phyloP scores from a whole-genome alignment of 2,797 vertebrate genomes.

The Diplodus puntazzo region DNA sequence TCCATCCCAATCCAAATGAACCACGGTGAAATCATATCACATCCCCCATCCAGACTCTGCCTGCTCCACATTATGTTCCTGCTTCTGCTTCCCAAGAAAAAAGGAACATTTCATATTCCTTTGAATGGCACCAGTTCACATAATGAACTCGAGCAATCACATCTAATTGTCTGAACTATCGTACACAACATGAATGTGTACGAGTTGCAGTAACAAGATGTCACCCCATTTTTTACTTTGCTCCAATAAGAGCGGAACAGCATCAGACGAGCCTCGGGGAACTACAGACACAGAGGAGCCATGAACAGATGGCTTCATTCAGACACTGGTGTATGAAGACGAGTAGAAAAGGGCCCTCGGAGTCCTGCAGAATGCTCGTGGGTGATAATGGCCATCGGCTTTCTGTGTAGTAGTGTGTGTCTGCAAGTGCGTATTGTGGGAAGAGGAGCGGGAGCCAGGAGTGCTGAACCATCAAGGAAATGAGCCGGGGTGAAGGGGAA shows the following conservation, averaged over 20 bases:
- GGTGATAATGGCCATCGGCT: constrained; percentile 56
- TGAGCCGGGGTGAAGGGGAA: constrained; percentile 38
- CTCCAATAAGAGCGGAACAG: neutral
- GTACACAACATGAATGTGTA: neutral
- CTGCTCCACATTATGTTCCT: neutral
- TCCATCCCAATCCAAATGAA: neutral
- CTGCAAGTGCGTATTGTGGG: constrained; percentile 10
- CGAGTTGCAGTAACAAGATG: neutral
- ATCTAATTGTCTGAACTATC: neutral
- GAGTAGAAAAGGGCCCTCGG: constrained; percentile 34
- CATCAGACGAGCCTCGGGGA: constrained; percentile 18
- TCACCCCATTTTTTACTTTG: neutral
- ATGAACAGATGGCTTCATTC: constrained; percentile 46
- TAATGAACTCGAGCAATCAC: neutral
- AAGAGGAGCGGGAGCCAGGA: constrained; percentile 17
- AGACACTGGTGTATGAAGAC: constrained; percentile 21
- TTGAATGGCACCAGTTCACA: neutral
- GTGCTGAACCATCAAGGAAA: constrained; percentile 37
- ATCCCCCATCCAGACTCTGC: neutral
- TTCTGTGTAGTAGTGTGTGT: constrained; percentile 44
- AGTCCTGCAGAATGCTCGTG: constrained; percentile 49
- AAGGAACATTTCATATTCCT: neutral
- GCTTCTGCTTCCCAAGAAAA: neutral
- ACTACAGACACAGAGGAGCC: neutral
- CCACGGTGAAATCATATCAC: neutral